Percentiles rank a stretch among this genome's conserved stretches.
These are phyloP conservation scores for Drosophila simulans DNA, from an alignment of 1,140 invertebrate species.

Conservation along the genomic window DNA sequence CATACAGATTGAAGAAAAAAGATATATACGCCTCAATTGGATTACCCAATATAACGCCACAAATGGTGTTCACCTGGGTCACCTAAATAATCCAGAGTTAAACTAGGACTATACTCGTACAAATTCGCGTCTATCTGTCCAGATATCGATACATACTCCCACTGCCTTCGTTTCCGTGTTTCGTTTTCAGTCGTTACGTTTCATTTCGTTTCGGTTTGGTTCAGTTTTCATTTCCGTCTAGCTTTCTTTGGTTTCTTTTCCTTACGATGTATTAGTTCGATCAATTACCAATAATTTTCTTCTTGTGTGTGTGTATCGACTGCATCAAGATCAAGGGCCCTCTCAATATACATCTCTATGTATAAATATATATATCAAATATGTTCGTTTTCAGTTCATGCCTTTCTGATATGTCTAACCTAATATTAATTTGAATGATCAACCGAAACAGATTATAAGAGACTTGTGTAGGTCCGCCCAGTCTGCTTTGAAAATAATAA, in stretches of 20 bases:
- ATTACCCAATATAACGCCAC: not conserved
- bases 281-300: conserved; percentile 35
- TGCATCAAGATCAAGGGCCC: conserved; percentile 60
- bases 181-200: conserved; percentile 23
- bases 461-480: conserved; percentile 7
- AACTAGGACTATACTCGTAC: conserved; percentile 15
- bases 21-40: not conserved
- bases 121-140: conserved; percentile 27
- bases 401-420: conserved; percentile 38
- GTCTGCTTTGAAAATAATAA: not conserved
- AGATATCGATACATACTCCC: conserved; percentile 49
- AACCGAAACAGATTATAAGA: conserved; percentile 10
- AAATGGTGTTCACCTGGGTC: not conserved
- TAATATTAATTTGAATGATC: conserved; percentile 22
- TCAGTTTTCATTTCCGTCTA: conserved; percentile 4
- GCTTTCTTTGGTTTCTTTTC: conserved; percentile 6
- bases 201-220: conserved; percentile 13
- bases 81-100: not conserved
- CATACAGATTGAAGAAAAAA: not conserved
- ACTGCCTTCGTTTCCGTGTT: conserved; percentile 43
- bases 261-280: conserved; percentile 2
- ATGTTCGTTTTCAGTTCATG: conserved; percentile 45
- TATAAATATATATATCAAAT: conserved; percentile 17
- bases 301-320: conserved; percentile 53
- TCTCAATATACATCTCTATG: conserved; percentile 49